phyloP scores from a whole-genome alignment of 2,113 vertebrate genomes.

The Chunga burmeisteri region DNA sequence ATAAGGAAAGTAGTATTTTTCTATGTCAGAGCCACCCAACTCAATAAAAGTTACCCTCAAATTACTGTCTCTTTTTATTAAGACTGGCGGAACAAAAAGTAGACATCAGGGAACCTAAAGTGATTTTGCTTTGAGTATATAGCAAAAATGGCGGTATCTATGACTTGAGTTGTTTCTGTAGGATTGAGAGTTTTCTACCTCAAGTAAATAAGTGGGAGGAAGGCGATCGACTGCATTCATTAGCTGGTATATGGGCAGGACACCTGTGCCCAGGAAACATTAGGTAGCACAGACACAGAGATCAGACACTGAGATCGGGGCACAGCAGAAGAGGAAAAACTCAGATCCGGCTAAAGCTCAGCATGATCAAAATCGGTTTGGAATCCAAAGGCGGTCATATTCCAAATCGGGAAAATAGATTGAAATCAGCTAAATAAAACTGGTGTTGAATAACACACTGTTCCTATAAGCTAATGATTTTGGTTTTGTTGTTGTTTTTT shows the following conservation, averaged over 20 bases:
- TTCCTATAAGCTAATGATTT: neutral
- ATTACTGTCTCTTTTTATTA: neutral
- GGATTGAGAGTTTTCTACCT: neutral
- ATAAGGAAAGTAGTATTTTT: neutral
- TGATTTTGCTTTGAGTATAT: neutral
- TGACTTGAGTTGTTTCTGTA: neutral
- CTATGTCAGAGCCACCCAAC: neutral
- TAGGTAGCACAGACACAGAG: neutral
- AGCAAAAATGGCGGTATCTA: neutral
- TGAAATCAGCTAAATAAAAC: neutral
- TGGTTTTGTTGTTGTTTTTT: neutral
- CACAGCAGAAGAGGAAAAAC: neutral
- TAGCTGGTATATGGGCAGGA: neutral
- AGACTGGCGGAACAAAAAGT: neutral
- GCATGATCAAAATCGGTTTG: neutral
- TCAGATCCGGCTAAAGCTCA: neutral
- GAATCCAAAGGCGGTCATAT: neutral
- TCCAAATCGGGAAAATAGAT: neutral
- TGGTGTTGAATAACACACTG: neutral
- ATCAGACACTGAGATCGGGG: neutral
- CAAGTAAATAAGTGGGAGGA: neutral
- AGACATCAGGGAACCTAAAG: neutral
- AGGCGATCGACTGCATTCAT: rapidly evolving
- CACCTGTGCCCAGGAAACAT: neutral
- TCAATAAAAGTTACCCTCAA: neutral